Evolutionary conservation across 2,797 vertebrate species (phyloP).

Genomic region (Darevskia nairensis): DNA sequence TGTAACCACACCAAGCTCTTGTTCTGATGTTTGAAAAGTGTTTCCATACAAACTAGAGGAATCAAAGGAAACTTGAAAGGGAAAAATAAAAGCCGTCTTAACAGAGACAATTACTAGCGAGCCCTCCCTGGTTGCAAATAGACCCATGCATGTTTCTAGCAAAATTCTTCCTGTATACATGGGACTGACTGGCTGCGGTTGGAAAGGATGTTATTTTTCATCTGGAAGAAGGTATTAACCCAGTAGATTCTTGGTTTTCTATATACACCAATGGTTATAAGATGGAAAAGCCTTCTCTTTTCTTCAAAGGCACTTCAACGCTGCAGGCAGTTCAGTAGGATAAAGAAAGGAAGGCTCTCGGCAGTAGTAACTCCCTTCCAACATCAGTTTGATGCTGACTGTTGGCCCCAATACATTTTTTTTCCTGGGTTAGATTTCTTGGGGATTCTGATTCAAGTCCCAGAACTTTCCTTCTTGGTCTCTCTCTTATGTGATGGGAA

Average conservation of each 20-base stretch:
- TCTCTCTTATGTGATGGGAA: background rate
- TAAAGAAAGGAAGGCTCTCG: too few species aligned
- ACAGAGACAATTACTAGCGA: slow-evolving; percentile 31
- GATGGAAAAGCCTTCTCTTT: background rate
- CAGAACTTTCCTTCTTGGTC: background rate
- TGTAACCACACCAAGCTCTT: slow-evolving; percentile 44
- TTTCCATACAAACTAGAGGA: slow-evolving; percentile 3
- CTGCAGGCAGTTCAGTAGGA: background rate
- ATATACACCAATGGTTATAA: background rate
- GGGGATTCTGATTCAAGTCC: too few species aligned
- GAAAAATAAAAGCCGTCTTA: background rate
- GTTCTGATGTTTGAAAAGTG: slow-evolving; percentile 45
- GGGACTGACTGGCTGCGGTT: background rate
- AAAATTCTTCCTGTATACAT: background rate
- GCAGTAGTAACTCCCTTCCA: background rate
- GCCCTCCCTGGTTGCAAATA: slow-evolving; percentile 6
- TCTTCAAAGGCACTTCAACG: background rate
- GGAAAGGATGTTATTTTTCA: background rate
- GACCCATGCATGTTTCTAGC: accelerated
- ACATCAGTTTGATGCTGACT: background rate
- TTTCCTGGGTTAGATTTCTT: background rate
- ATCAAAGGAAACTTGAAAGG: background rate
- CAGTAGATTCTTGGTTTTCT: background rate
- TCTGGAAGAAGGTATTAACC: background rate
- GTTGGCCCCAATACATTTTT: background rate